Percentiles rank a stretch among this genome's conserved stretches.
phyloP scores from a whole-genome alignment of 35 echinoderm and acorn worm species.

The Patiria miniata region DNA sequence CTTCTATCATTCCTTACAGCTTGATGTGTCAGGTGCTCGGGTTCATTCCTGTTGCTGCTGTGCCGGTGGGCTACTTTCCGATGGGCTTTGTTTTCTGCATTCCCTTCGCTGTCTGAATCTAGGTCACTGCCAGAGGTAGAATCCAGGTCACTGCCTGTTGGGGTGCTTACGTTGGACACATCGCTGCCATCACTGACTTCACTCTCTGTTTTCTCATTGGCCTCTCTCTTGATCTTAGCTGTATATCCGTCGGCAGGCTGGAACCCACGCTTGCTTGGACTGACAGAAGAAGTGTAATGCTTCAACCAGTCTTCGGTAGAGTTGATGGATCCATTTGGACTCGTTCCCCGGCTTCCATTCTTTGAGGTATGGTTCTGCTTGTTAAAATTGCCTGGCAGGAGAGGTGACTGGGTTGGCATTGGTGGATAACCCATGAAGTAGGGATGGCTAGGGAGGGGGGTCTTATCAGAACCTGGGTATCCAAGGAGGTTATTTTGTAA shows the following conservation, averaged over 20 bases:
- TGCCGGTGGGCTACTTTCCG: slow-evolving; percentile 11
- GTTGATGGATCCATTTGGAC: slow-evolving; percentile 29
- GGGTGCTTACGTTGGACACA: slow-evolving; percentile 73
- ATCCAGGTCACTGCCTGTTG: slow-evolving; percentile 74
- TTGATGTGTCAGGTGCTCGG: not conserved
- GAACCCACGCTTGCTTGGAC: not conserved
- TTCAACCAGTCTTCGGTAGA: slow-evolving; percentile 79
- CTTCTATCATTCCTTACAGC: not conserved
- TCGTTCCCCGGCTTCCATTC: slow-evolving; percentile 10
- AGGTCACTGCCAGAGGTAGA: slow-evolving; percentile 75
- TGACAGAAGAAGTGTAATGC: slow-evolving; percentile 51
- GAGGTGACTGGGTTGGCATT: slow-evolving; percentile 59
- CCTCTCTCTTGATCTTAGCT: slow-evolving; percentile 12
- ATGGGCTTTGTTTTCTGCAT: slow-evolving; percentile 46
- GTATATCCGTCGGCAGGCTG: not conserved
- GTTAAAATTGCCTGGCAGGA: slow-evolving; percentile 45
- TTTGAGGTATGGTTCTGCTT: slow-evolving; percentile 7
- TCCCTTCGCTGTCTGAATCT: slow-evolving; percentile 65
- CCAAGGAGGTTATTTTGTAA: slow-evolving; percentile 73
- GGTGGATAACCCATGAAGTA: slow-evolving; percentile 83
- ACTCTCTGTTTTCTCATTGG: slow-evolving; percentile 50
- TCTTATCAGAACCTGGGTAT: slow-evolving; percentile 46
- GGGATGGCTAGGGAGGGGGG: slow-evolving; percentile 38
- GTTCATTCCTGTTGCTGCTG: not conserved
- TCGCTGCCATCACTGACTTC: slow-evolving; percentile 79